Conservation (phyloP, 2,888 invertebrate genomes). For the Xestia ashworthii region DNA sequence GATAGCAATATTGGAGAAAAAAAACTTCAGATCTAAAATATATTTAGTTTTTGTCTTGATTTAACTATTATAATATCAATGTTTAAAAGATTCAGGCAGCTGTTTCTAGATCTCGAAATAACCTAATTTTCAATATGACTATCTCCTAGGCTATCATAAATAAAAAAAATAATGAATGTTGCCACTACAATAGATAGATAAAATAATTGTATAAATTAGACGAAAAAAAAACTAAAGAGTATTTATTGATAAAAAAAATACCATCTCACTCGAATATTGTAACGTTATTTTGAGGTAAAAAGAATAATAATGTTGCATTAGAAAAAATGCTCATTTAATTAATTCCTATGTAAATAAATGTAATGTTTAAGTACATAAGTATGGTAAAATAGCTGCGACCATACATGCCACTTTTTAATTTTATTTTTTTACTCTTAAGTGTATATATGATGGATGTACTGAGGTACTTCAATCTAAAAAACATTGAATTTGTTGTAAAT, state of each 20-base stretch:
- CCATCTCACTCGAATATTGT: constrained; percentile 62
- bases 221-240: constrained; percentile 70
- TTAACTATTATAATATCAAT: background rate
- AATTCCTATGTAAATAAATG: constrained; percentile 87
- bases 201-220: constrained; percentile 85
- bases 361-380: constrained; percentile 70
- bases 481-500: constrained; percentile 83
- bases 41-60: constrained; percentile 10
- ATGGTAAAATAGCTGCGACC: constrained; percentile 61
- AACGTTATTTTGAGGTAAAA: constrained; percentile 64
- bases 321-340: constrained; percentile 72
- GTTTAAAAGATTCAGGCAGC: constrained; percentile 16
- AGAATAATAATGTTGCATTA: constrained; percentile 60
- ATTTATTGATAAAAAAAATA: constrained; percentile 68
- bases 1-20: constrained; percentile 49
- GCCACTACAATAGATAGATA: constrained; percentile 85
- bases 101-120: constrained; percentile 1
- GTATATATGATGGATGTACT: constrained; percentile 74
- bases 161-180: constrained; percentile 75
- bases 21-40: constrained; percentile 1
- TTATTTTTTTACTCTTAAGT: constrained; percentile 68
- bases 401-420: constrained; percentile 69
- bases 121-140: constrained; percentile 60
- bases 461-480: constrained; percentile 60
- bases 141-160: constrained; percentile 46